Percentiles rank a stretch among this genome's conserved stretches.
Evolutionary conservation across 2,113 vertebrate species (phyloP).

Genomic region (Bos javanicus): DNA sequence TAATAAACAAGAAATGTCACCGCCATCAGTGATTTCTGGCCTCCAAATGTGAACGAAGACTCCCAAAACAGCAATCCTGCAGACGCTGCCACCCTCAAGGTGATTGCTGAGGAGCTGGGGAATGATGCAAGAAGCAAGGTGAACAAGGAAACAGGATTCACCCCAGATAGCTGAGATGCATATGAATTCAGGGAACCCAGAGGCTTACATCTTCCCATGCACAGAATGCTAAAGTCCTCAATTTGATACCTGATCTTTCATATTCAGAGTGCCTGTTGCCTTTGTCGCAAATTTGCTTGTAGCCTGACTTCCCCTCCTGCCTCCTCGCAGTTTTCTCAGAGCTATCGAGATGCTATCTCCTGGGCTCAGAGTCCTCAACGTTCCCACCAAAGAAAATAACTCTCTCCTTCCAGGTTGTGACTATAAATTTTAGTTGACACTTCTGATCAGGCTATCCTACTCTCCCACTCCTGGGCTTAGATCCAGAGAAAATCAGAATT

Average conservation of each 20-base stretch:
- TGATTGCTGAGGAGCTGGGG: background rate
- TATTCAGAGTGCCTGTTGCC: background rate
- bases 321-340: background rate
- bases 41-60: background rate
- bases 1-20: background rate
- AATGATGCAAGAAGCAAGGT: background rate
- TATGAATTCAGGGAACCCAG: background rate
- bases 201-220: background rate
- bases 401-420: background rate
- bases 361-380: background rate
- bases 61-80: background rate
- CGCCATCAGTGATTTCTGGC: background rate
- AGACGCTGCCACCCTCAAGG: background rate
- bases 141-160: background rate
- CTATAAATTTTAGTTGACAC: background rate
- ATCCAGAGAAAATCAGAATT: background rate
- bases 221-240: background rate
- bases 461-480: background rate
- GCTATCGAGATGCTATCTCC: background rate
- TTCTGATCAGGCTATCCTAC: background rate
- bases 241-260: background rate
- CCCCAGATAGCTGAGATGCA: background rate
- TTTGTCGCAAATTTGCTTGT: background rate
- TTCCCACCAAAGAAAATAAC: background rate
- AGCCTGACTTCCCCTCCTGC: background rate